A percentile compares a stretch with the other conserved stretches of the same genome.
These are phyloP conservation scores for Cephus pulcher DNA, from an alignment of 2,888 invertebrate genomes.

Conservation along the genomic window DNA sequence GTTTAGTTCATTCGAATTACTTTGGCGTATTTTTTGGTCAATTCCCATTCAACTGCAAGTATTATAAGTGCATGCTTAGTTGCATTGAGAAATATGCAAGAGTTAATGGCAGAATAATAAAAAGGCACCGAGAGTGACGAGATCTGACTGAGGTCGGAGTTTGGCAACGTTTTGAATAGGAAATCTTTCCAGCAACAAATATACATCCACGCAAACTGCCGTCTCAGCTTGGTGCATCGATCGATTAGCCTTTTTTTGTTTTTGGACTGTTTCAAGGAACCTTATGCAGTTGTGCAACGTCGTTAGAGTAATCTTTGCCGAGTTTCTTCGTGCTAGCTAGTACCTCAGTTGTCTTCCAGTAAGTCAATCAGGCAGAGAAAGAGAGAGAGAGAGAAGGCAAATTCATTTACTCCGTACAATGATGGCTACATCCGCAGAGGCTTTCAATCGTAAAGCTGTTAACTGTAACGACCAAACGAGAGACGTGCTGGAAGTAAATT, in stretches of 20 bases:
- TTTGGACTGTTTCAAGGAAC: neutral
- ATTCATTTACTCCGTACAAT: neutral
- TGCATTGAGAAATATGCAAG: conserved; percentile 24
- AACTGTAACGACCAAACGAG: neutral
- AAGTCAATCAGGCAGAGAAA: neutral
- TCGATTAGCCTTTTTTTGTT: neutral
- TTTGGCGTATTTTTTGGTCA: neutral
- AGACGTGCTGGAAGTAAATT: neutral
- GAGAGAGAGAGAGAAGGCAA: neutral
- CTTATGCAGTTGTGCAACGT: neutral
- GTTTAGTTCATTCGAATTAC: neutral
- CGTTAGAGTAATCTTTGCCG: neutral
- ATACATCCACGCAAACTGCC: neutral
- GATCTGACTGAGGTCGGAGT: conserved; percentile 2
- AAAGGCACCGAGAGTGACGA: conserved; percentile 12
- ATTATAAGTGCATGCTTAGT: conserved; percentile 6
- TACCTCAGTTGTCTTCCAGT: neutral
- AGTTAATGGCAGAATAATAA: conserved; percentile 27
- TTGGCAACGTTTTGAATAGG: conserved; percentile 22
- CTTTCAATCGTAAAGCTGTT: neutral
- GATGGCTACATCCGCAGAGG: neutral
- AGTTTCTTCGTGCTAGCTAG: neutral
- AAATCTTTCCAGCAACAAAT: conserved; percentile 12
- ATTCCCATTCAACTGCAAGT: neutral
- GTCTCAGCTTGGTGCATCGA: neutral